A percentile compares a stretch with the other conserved stretches of the same genome.
phyloP scores from a whole-genome alignment of 2,797 vertebrate genomes.

The Centroberyx gerrardi region DNA sequence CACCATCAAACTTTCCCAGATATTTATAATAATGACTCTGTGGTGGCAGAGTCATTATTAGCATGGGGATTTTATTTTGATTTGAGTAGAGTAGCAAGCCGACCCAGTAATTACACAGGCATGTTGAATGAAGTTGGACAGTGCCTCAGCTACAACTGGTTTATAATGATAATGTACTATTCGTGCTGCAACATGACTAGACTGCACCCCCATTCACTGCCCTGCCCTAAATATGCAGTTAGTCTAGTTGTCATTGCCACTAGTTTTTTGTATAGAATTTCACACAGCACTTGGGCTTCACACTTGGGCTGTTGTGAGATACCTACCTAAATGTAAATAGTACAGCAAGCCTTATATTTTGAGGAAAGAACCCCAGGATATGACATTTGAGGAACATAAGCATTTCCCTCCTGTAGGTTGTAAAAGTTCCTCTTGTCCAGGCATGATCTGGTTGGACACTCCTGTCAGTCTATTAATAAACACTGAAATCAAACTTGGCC shows the following conservation, averaged over 20 bases:
- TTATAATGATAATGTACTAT: constrained; percentile 51
- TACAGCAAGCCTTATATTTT: too few relatives aligned
- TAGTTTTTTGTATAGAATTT: neutral
- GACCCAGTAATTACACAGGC: neutral
- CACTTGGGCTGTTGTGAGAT: neutral
- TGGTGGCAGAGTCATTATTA: neutral
- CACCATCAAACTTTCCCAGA: neutral
- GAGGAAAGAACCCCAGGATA: neutral
- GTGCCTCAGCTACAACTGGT: constrained; percentile 36
- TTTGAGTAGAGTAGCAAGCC: neutral
- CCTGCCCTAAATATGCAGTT: constrained; percentile 71
- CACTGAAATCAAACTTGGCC: constrained; percentile 68
- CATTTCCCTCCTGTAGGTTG: constrained; percentile 8
- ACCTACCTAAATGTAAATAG: too few relatives aligned
- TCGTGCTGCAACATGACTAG: constrained; percentile 75
- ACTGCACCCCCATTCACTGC: constrained; percentile 55
- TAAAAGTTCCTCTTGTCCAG: constrained; percentile 21
- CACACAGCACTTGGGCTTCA: too few relatives aligned
- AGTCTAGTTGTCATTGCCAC: constrained; percentile 47
- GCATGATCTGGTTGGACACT: constrained; percentile 47
- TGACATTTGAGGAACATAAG: neutral
- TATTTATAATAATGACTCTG: neutral
- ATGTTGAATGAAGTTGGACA: constrained; percentile 42
- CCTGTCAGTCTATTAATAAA: constrained; percentile 77
- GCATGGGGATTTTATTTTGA: neutral